Conservation (phyloP, 2,888 invertebrate genomes). For the Drosophila histrio region DNA sequence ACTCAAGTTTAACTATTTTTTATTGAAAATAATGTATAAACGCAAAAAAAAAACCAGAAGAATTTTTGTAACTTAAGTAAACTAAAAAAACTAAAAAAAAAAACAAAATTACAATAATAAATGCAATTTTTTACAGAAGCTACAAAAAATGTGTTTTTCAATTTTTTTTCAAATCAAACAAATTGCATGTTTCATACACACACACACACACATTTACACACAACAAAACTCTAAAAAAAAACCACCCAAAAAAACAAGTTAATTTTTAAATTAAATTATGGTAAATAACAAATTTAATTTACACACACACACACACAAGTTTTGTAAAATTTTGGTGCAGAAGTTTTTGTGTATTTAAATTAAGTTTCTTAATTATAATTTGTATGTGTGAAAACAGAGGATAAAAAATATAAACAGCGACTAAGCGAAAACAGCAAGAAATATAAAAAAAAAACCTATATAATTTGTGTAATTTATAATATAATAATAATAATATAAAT, state of each 20-base stretch:
- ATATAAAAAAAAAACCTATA: neutral
- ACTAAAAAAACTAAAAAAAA: constrained; percentile 46
- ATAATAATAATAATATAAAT: too few relatives aligned
- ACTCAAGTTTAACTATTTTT: constrained; percentile 47
- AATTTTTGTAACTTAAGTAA: constrained; percentile 39
- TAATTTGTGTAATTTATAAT: constrained; percentile 33
- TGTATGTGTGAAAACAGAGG: constrained; percentile 28
- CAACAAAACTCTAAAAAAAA: constrained; percentile 6
- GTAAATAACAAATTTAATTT: constrained; percentile 71
- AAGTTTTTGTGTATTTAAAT: constrained; percentile 55
- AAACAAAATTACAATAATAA: constrained; percentile 48
- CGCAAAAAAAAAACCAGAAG: neutral
- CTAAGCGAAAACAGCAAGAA: neutral
- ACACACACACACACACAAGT: constrained; percentile 27
- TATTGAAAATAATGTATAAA: constrained; percentile 37
- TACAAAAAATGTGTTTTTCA: constrained; percentile 69
- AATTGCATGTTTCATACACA: constrained; percentile 48
- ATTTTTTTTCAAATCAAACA: constrained; percentile 30
- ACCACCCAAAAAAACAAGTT: constrained; percentile 5
- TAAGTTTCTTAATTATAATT: constrained; percentile 40
- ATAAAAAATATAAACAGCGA: neutral
- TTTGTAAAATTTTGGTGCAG: constrained; percentile 56
- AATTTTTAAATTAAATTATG: constrained; percentile 37
- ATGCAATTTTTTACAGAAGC: constrained; percentile 72
- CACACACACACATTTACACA: constrained; percentile 2